Base-by-base conservation (phyloP, 1,140 invertebrate species). In the Trissolcus basalis region DNA sequence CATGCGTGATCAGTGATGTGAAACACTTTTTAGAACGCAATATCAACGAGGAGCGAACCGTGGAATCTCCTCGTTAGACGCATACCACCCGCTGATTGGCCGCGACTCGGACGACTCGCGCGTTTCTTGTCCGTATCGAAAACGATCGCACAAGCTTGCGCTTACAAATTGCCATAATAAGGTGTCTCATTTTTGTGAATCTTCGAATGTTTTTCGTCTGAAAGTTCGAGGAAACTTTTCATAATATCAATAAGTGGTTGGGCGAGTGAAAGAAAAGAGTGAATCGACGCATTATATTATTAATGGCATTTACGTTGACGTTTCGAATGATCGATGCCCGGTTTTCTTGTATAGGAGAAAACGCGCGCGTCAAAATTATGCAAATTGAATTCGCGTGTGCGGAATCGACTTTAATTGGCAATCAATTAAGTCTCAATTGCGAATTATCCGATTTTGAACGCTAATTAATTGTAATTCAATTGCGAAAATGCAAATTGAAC, bases 11-110 rank as follows among this genome's bases (percentile, higher is more conserved):
- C 27, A 51, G 27, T 53, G 68, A 58, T 27, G 63, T n/a, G 55
- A 61, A 67, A 61, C 27, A 39, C 43, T 67, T 74, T 74, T 74
- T 67, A 67, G 63, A 36, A 36, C 36, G 61, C 51, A 61, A 68
- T 61, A 74, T 78, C 73, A 76, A 72, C 76, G 56, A 78, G 75
- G 78, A 80, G 75, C 67, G 64, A 78, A 80, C 74, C 63, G 71
- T 77, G 78, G 78, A 80, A 80, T 78, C 73, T 74, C 59, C 77
- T 79, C 77, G 74, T 79, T 79, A 78, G 67, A 77, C 67, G 48
- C 71, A 64, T 77, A 81, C 74, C 78, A 78, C 77, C 75, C 69
- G 74, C 80, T 78, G 79, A 80, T 80, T 80, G 76, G 71, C 32
- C 36, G 58, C 44, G 35, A 70, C 48, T 48, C 47, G 53, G 44